These are phyloP conservation scores for Myodes glareolus DNA, from an alignment of 2,113 vertebrate species.

Conservation along the genomic window DNA sequence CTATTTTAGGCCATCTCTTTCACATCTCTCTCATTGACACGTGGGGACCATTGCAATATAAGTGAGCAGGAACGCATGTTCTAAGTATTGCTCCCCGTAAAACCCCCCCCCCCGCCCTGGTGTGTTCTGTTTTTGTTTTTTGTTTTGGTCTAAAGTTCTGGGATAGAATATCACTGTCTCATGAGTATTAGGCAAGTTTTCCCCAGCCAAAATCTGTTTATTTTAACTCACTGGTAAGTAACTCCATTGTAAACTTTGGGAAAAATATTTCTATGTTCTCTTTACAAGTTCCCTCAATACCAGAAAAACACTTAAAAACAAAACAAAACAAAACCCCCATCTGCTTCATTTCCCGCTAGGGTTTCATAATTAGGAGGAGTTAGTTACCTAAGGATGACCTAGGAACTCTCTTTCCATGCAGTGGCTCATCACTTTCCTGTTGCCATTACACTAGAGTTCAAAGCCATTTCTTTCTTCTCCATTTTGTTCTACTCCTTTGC, in stretches of 20 bases:
- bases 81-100: not conserved
- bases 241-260: conserved; percentile 26
- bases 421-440: not conserved
- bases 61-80: conserved; percentile 18
- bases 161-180: not conserved
- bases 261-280: conserved; percentile 32
- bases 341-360: conserved; percentile 12
- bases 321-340: not conserved
- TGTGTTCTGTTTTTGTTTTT: not conserved
- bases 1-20: not conserved
- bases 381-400: not conserved
- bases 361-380: conserved; percentile 1
- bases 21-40: not conserved
- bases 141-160: not conserved
- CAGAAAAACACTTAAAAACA: conserved; percentile 24
- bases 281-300: not conserved
- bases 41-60: not conserved
- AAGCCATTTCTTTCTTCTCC: conserved; percentile 27
- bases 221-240: conserved; percentile 44
- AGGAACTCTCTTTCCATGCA: not conserved
- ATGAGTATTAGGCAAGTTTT: not conserved
- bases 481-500: not conserved
- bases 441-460: not conserved
- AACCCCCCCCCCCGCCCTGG: too few relatives aligned
- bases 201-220: not conserved